phyloP scores from a whole-genome alignment of 1,140 invertebrate species.

The Ectropis grisescens region DNA sequence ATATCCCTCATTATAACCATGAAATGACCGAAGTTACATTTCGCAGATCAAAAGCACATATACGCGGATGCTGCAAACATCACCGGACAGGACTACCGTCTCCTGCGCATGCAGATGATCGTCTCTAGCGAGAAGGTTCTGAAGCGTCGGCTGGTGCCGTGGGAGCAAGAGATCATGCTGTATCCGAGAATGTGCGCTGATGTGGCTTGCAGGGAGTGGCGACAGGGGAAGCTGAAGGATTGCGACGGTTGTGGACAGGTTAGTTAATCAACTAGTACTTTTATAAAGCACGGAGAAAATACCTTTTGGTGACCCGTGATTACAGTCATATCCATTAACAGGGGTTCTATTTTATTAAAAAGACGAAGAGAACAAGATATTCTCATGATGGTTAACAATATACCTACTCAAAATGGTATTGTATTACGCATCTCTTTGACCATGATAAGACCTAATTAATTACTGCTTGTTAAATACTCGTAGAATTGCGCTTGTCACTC shows the following conservation, averaged over 20 bases:
- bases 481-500: too few species aligned
- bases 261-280: constrained; percentile 5
- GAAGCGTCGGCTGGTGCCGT: constrained; percentile 71
- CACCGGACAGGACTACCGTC: constrained; percentile 71
- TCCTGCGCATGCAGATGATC: constrained; percentile 73
- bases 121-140: constrained; percentile 71
- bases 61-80: constrained; percentile 68
- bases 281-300: constrained; percentile 26
- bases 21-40: too few species aligned
- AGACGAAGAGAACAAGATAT: too few species aligned
- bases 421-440: too few species aligned
- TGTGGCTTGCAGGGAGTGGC: constrained; percentile 64
- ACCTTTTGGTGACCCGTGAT: too few species aligned
- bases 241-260: constrained; percentile 74
- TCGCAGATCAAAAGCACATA: constrained; percentile 62
- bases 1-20: too few species aligned
- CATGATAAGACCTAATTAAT: too few species aligned
- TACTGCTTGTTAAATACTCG: too few species aligned
- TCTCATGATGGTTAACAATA: too few species aligned
- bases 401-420: too few species aligned
- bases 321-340: too few species aligned
- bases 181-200: constrained; percentile 75
- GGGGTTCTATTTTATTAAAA: too few species aligned
- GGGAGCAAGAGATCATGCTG: constrained; percentile 77
- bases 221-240: constrained; percentile 50